phyloP scores from a whole-genome alignment of 2,888 invertebrate genomes.

The Orchestes rusci region DNA sequence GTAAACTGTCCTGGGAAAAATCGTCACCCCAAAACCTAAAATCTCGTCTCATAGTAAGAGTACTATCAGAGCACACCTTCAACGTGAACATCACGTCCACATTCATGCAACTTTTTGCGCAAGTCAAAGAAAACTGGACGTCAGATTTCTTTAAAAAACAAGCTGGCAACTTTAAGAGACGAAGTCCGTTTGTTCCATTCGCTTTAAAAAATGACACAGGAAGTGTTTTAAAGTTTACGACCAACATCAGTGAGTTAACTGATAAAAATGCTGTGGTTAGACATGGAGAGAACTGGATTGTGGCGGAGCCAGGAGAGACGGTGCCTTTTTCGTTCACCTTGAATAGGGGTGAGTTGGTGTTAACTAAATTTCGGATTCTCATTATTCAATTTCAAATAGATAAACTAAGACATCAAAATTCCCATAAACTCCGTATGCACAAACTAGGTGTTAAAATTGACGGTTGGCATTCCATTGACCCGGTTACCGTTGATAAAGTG shows the following conservation, averaged over 20 bases:
- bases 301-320: constrained; percentile 66
- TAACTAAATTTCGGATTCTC: background rate
- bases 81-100: constrained; percentile 87
- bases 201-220: constrained; percentile 90
- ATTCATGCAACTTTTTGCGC: constrained; percentile 71
- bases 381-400: constrained; percentile 31
- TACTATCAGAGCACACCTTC: constrained; percentile 65
- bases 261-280: constrained; percentile 35
- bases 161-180: constrained; percentile 50
- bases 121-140: constrained; percentile 82
- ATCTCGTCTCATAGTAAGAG: constrained; percentile 54
- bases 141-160: constrained; percentile 56
- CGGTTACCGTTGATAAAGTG: constrained; percentile 92
- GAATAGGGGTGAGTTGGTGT: constrained; percentile 55
- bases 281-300: constrained; percentile 55
- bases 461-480: constrained; percentile 79
- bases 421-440: constrained; percentile 72
- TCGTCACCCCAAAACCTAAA: constrained; percentile 50
- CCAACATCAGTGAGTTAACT: constrained; percentile 66
- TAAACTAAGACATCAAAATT: constrained; percentile 64
- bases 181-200: constrained; percentile 92
- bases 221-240: constrained; percentile 76
- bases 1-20: constrained; percentile 62
- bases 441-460: constrained; percentile 84
- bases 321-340: constrained; percentile 84